A percentile compares a stretch with the other conserved stretches of the same genome.
phyloP scores from a whole-genome alignment of 2,797 vertebrate species.

The Halcyon chelicuti region DNA sequence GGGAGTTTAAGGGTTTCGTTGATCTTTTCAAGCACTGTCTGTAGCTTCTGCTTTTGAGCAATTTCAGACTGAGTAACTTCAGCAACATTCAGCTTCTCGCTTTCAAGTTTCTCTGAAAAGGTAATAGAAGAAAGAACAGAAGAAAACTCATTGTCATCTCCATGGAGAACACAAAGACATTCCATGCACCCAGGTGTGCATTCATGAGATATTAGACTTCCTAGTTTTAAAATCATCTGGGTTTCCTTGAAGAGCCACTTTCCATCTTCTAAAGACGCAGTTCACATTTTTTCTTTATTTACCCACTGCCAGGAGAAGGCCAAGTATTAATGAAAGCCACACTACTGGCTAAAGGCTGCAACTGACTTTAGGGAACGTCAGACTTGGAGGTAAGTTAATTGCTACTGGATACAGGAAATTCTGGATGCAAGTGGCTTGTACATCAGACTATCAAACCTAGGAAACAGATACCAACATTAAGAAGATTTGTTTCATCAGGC shows the following conservation, averaged over 20 bases:
- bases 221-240: neutral
- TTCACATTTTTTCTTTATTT: neutral
- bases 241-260: neutral
- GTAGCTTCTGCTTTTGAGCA: slow-evolving; percentile 97
- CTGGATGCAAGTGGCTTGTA: neutral
- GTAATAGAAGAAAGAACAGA: slow-evolving; percentile 38
- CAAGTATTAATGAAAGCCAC: neutral
- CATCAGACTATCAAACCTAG: neutral
- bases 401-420: neutral
- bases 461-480: neutral
- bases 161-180: neutral
- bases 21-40: slow-evolving; percentile 96
- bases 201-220: neutral
- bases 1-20: slow-evolving; percentile 95
- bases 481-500: neutral
- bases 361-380: neutral
- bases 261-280: neutral
- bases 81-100: slow-evolving; percentile 95
- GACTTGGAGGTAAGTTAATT: neutral
- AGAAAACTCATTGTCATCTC: neutral
- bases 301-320: neutral
- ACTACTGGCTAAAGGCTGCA: neutral
- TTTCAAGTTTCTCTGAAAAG: slow-evolving; percentile 92
- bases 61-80: slow-evolving; percentile 99
- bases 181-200: neutral